Evolutionary conservation across 2,113 vertebrate species (phyloP).

Genomic region (Anhinga rufa): DNA sequence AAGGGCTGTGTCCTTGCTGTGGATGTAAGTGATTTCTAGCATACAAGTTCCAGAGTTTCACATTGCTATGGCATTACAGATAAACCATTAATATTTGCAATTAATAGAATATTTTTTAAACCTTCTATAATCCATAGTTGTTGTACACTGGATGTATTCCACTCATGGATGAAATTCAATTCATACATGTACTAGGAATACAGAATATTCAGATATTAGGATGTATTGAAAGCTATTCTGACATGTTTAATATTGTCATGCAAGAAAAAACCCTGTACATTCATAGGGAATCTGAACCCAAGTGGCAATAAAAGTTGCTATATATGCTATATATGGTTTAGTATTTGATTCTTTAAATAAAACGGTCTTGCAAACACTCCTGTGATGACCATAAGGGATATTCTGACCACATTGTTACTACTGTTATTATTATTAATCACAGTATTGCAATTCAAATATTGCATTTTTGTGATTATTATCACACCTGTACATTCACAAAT

Average conservation of each 20-base stretch:
- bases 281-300: background rate
- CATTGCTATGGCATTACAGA: background rate
- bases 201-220: background rate
- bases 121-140: background rate
- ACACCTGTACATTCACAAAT: background rate
- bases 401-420: background rate
- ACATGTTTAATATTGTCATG: background rate
- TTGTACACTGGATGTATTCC: background rate
- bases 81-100: background rate
- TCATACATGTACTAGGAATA: background rate
- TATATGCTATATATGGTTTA: background rate
- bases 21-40: background rate
- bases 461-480: background rate
- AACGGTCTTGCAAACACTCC: background rate
- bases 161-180: background rate
- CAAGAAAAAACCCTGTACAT: background rate
- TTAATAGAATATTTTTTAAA: background rate
- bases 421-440: background rate
- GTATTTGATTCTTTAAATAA: background rate
- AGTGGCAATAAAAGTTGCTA: background rate
- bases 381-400: background rate
- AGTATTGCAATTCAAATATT: background rate
- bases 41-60: background rate
- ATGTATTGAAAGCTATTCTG: background rate
- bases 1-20: background rate